Percentiles rank a stretch among this genome's conserved stretches.
These are phyloP conservation scores for Nannobrachium achirus DNA, from an alignment of 2,113 vertebrate genomes.

Conservation along the genomic window DNA sequence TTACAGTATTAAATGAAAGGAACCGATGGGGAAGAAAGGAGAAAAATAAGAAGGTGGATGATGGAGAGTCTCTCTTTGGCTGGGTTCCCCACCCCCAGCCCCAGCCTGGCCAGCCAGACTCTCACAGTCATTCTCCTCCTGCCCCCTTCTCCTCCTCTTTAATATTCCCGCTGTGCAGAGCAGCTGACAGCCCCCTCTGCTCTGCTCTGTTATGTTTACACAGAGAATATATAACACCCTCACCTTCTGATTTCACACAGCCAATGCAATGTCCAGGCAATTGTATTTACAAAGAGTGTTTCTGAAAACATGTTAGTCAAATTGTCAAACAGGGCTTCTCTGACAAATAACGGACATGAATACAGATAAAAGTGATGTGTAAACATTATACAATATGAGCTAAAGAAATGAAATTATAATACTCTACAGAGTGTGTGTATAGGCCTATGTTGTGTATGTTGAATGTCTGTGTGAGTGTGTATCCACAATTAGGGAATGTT, in stretches of 20 bases:
- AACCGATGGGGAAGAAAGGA: background rate
- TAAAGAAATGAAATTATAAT: no score
- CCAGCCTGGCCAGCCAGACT: background rate
- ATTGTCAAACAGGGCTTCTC: no score
- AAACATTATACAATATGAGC: no score
- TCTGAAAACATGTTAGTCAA: no score
- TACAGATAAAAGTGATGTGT: no score
- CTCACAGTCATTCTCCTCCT: background rate
- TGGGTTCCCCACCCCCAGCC: background rate
- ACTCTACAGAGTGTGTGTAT: no score
- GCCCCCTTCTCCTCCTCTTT: background rate
- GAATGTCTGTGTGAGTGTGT: no score
- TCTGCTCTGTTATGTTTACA: background rate
- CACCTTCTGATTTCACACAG: background rate
- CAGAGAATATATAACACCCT: background rate
- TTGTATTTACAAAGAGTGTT: no score
- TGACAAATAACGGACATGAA: no score
- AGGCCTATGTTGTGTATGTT: no score
- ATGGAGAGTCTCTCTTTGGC: background rate
- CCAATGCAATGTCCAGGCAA: background rate
- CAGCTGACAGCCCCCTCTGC: background rate
- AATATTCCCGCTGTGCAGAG: background rate
- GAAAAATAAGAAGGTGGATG: background rate
- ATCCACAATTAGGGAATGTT: background rate
- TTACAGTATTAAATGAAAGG: background rate